Base-by-base conservation (phyloP, 2,113 vertebrate species). In the Hystrix brachyura region DNA sequence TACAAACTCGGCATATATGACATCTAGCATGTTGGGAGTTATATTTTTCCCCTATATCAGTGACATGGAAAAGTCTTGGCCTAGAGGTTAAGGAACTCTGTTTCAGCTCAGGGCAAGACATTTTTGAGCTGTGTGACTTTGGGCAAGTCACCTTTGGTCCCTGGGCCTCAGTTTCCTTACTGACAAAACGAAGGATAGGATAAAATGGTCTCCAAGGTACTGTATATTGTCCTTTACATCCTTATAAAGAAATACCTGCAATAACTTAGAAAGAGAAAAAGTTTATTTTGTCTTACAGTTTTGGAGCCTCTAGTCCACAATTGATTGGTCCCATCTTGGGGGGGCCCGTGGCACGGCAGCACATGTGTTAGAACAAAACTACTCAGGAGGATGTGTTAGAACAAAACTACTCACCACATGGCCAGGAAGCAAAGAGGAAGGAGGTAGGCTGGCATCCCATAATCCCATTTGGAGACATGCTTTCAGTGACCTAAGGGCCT, bases 121-220 rank as follows among this genome's bases (percentile, higher is more conserved):
- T 57, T 81, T 94, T 76, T n/a, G 32, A 46, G 7, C 7, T 46
- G 1, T 62, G 38, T 71, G 67, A 84, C 4, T 84, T 96, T 46
- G 51, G 43, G 43, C 51, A 93, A 97, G 27, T 53, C 29, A 87
- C 15, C 79, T 78, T 53, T 38, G 32, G 51, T 65, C n/a, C 93
- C 62, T n/a, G 38, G 64, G 23, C 32, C n/a, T 92, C 46, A 87
- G 78, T 78, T 93, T 97, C 19, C 67, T 92, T 59, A 25, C 14
- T 90, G 76, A 46, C 6, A 86, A 94, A 92, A 89, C 23, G 15
- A 84, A 86, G 1, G 2, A 3, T 38, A 79, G 27, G 43, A 87
- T 17, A 5, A 94, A 88, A 65, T 43, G 1, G 3, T 53, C 27
- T 94, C 43, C 94, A 79, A 65, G 85, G 10, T n/a, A 65, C 7